Evolutionary conservation across 1,140 invertebrate species (phyloP), one percentile per base, ranked within the genome.

Genomic region (Meloidogyne floridensis): DNA sequence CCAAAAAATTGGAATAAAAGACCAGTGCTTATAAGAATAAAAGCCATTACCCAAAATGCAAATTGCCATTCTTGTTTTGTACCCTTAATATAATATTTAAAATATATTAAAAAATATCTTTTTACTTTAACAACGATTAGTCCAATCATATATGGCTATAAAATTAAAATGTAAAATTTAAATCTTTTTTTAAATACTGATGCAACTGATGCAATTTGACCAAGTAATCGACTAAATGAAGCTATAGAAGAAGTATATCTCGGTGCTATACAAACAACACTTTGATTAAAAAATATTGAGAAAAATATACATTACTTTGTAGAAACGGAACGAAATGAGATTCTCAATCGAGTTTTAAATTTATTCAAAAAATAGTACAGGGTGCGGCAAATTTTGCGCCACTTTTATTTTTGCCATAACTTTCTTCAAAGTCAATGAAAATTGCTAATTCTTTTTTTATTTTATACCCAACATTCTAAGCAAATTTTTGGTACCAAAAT

Each of bases 231-330:
- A 51, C 81, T 87, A 74, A 90, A 89, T 8, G 89, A 87, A 9
- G 89, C 89, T 13, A 89, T 83, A 11, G 86, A 85, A 3, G 88
- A 83, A 13, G 88, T 89, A 74, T 89, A 90, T 53, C 80, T 70
- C 3, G 88, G 88, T 42, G 88, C 87, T 74, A 89, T 82, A 75
- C 88, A 88, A n/a, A 89, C 87, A 32, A 87, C 81, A 83, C 89
- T 88, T 47, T 47, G 7, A 47, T 47, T 47, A 47, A 8, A 47
- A 47, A 32, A 32, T 32, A 32, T 32, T 32, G 32, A 32, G 32
- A 32, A 32, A 32, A 32, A 32, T 32, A 32, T 32, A 32, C 32
- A 2, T 32, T 32, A 32, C 32, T 32, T 32, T 32, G 32, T 32
- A 32, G 32, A 32, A 32, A 32, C 32, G 32, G 32, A 32, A 1